Evolutionary conservation across 2,797 vertebrate species (phyloP), one percentile per base, ranked within the genome.

Genomic region (Ptychobarbus kaznakovi): DNA sequence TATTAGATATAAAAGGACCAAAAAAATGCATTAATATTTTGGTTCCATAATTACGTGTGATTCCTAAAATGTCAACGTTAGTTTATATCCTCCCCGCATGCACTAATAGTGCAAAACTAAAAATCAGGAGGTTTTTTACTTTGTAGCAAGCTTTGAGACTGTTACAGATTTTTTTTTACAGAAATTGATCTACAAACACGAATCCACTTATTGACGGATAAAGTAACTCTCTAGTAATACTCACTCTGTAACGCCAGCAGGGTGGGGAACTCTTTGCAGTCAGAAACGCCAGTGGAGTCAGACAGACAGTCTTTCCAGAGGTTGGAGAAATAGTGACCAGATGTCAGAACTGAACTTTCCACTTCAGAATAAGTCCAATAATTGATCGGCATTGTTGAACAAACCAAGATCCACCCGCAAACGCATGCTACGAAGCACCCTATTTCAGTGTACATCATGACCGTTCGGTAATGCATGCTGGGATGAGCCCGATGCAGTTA

Each of bases 361-460:
- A 95, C 92, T 76, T 94, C 93, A 51, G 95, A 96, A 90, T 91
- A 94, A 22, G 94, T 93, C 95, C 95, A 96, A 86, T 95, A 93
- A 80, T 95, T 94, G 0, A 90, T 95, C 3, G 93, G 92, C 93
- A 95, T 88, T 0, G 95, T 96, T 75, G 94, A 95, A 49, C 94
- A 95, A 35, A 96, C 93, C 76, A 96, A 88, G 74, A 95, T 94
- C 95, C 95, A 96, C 68, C 95, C 95, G 0, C 83, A 40, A 8
- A 95, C 89, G 12, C 94, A 95, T 4, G 91, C 15, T 40, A 93
- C 90, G 65, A 95, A 96, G 90, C 94, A 95, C 53, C 94, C 92
- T 0, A 95, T 96, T 89, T 96, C 95, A 51, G 86, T 89, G 88
- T 96, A 95, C 95, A 95, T 95, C 46, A 95, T 84, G 81, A 93